Evolutionary conservation across 2,797 vertebrate genomes (phyloP).

Genomic region (Glossophaga mutica): DNA sequence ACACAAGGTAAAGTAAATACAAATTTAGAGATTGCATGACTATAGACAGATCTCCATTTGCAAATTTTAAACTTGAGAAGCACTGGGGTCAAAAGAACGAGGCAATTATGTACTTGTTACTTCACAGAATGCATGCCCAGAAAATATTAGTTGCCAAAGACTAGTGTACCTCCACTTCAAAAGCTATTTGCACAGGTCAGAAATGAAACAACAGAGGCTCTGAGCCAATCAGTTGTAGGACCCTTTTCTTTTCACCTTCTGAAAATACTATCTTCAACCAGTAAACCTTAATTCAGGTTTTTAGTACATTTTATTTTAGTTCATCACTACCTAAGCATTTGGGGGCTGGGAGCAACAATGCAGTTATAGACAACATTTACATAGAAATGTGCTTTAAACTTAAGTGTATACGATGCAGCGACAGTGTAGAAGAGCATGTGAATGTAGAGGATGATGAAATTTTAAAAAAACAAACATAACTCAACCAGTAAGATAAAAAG

Average conservation of each 20-base stretch:
- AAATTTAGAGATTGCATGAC: background rate
- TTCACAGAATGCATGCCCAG: conserved; percentile 35
- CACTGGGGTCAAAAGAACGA: conserved; percentile 5
- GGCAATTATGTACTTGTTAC: background rate
- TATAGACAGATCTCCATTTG: background rate
- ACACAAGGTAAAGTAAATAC: background rate
- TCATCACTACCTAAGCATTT: background rate
- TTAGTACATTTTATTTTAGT: background rate
- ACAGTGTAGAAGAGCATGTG: background rate
- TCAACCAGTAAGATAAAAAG: background rate
- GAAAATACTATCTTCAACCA: background rate
- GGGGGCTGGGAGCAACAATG: background rate
- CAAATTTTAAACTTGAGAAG: conserved; percentile 36
- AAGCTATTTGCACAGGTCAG: background rate
- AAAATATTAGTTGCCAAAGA: background rate
- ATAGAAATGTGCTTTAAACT: background rate
- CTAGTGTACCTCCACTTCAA: background rate
- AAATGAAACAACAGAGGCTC: background rate
- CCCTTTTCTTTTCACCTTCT: background rate
- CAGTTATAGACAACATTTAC: background rate
- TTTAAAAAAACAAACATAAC: background rate
- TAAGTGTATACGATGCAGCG: background rate
- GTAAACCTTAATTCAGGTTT: conserved; percentile 7
- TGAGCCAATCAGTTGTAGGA: background rate
- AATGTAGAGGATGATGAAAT: background rate